Evolutionary conservation across 2,797 vertebrate species (phyloP).

Genomic region (Prionace glauca): DNA sequence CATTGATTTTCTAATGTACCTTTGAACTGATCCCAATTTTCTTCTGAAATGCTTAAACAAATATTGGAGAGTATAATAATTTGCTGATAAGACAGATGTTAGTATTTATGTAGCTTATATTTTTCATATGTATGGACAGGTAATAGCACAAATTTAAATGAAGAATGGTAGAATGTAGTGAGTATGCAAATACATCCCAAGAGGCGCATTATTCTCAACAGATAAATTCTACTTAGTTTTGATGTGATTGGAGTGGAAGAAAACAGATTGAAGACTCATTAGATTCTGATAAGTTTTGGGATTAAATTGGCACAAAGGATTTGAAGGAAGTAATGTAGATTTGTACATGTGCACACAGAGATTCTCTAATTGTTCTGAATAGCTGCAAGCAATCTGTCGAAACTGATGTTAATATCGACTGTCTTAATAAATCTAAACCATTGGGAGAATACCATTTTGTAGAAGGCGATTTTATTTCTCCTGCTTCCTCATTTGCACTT

Average conservation of each 20-base stretch:
- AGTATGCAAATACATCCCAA: not conserved
- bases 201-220: not conserved
- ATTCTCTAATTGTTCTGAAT: slow-evolving; percentile 2
- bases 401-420: not conserved
- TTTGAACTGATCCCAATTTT: not conserved
- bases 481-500: not conserved
- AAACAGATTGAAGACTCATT: not conserved
- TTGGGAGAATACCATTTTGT: not conserved
- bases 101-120: not conserved
- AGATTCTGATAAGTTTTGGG: not conserved
- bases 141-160: not conserved
- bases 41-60: not conserved
- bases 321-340: slow-evolving; percentile 1
- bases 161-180: too few relatives aligned
- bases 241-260: not conserved
- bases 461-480: not conserved
- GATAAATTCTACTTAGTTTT: not conserved
- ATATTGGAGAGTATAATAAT: not conserved
- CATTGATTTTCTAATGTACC: not conserved
- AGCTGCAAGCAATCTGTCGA: slow-evolving; percentile 20
- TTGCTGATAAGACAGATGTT: not conserved
- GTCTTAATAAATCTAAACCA: not conserved
- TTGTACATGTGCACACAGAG: not conserved
- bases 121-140: not conserved
- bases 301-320: not conserved